phyloP scores from a whole-genome alignment of 2,888 invertebrate species.

The Rhorus exstirpatorius region DNA sequence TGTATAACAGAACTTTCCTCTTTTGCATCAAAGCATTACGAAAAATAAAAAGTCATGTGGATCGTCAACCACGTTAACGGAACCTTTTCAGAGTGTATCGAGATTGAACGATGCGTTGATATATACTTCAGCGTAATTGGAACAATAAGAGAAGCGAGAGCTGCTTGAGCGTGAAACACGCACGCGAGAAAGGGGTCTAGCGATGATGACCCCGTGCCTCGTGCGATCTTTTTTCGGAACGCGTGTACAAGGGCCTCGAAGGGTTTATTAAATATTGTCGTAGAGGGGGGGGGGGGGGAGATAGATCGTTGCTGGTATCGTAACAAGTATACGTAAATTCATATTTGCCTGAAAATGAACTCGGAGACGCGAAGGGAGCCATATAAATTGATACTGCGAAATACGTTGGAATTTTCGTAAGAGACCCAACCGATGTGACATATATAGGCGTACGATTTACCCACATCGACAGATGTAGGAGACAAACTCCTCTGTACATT shows the following conservation, averaged over 20 bases:
- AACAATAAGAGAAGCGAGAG: conserved; percentile 41
- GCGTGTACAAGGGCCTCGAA: conserved; percentile 14
- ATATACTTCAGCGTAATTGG: conserved; percentile 44
- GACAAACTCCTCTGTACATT: conserved; percentile 64
- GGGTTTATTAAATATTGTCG: conserved; percentile 38
- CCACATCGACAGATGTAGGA: conserved; percentile 73
- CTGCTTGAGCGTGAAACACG: conserved; percentile 40
- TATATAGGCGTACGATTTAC: no score
- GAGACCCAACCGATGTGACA: neutral
- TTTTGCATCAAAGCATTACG: conserved; percentile 8
- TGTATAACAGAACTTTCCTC: neutral
- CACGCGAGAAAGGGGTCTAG: conserved; percentile 38
- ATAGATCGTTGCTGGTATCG: neutral
- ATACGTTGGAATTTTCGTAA: conserved; percentile 14
- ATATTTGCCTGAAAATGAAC: neutral
- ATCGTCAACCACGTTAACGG: conserved; percentile 46
- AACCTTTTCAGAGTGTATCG: conserved; percentile 35
- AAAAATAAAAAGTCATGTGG: conserved; percentile 31
- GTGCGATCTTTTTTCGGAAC: neutral
- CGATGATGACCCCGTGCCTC: neutral
- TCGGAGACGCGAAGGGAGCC: conserved; percentile 4
- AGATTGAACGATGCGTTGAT: conserved; percentile 28
- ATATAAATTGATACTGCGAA: conserved; percentile 24
- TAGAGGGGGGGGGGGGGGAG: neutral
- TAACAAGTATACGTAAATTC: neutral